Evolutionary conservation across 1,140 invertebrate genomes (phyloP).

Genomic region (Drosophila chauvacae): DNA sequence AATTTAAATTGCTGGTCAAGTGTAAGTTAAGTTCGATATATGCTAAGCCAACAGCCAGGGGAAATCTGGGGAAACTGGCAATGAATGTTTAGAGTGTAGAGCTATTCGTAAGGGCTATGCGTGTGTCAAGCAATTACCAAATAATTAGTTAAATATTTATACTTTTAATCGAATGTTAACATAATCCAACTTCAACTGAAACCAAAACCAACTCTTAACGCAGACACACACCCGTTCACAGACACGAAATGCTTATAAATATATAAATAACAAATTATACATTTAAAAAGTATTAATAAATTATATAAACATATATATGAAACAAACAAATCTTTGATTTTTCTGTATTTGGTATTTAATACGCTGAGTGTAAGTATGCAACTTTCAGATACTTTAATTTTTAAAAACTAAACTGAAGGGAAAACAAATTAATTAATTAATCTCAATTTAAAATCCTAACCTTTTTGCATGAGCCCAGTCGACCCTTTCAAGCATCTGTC

Average conservation of each 20-base stretch:
- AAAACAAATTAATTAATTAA: too few relatives aligned
- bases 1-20: constrained; percentile 74
- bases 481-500: constrained; percentile 27
- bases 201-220: constrained; percentile 39
- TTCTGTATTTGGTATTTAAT: background rate
- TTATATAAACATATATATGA: constrained; percentile 47
- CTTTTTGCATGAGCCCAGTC: constrained; percentile 6
- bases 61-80: background rate
- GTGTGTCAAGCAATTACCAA: constrained; percentile 72
- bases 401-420: too few relatives aligned
- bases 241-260: constrained; percentile 52
- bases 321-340: background rate
- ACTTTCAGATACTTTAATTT: background rate
- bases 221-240: constrained; percentile 34
- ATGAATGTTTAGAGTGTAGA: constrained; percentile 27
- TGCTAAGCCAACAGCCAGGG: constrained; percentile 12
- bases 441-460: constrained; percentile 3
- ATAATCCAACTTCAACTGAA: constrained; percentile 57
- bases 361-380: background rate
- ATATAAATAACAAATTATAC: constrained; percentile 51
- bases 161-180: constrained; percentile 62
- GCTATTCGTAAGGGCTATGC: constrained; percentile 29
- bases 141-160: constrained; percentile 81
- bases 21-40: constrained; percentile 51
- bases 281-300: constrained; percentile 54